Base-by-base conservation (phyloP, 1,140 invertebrate species). In the Megalonaias nervosa region DNA sequence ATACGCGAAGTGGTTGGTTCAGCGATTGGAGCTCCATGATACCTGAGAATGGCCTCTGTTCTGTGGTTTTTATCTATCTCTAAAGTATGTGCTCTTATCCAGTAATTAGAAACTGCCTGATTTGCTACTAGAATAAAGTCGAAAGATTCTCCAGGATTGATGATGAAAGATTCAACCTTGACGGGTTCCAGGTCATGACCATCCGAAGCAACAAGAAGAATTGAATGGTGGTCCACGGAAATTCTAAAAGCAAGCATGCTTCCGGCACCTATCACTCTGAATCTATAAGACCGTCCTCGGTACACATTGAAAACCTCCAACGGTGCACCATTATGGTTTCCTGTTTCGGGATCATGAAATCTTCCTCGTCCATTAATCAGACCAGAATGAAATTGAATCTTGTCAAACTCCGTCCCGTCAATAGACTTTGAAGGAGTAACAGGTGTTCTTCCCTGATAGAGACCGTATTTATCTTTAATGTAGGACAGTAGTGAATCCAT, bases 71-170 rank as follows among this genome's bases (percentile, higher is more conserved):
- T 59, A 13, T 48, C 78, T 21, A 67, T 68, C 62, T 85, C 84
- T 31, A 89, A 70, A 15, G 84, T 85, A 21, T 80, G 60, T 11
- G 96, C 95, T 55, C 95, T 92, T 59, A 97, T 94, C 96, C 96
- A 97, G 88, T 97, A 98, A 72, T 87, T 95, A 57, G 92, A 93
- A 4, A 95, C 92, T 0, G 93, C 85, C 76, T 94, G 93, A 85
- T 94, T 93, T n/a, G 95, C 94, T 48, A 94, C 91, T 1, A 98
- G 64, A 1, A 97, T 92, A 84, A 98, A 95, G 86, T 97, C 96
- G 87, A 95, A 97, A 69, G 96, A 91, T 89, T 97, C 97, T 0
- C 96, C 97, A 0, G 88, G 87, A 66, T 82, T 82, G 2, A 89
- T 81, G 15, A 88, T 71, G 64, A 90, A 80, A 2, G 83, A 84